phyloP scores from a whole-genome alignment of 2,797 vertebrate genomes.

The Cossypha caffra region DNA sequence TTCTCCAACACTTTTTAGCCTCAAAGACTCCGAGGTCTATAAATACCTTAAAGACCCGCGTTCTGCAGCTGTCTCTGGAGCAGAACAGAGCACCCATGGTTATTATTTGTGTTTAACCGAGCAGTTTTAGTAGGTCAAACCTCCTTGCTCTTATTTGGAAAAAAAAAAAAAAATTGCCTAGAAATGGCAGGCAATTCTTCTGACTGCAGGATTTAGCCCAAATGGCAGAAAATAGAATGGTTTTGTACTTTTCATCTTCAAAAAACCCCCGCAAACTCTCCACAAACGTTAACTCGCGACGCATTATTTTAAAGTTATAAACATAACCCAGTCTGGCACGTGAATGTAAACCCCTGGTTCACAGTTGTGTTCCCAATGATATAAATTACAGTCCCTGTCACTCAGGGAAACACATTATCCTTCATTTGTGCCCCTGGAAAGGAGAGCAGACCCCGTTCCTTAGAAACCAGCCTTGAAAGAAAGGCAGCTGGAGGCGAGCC shows the following conservation, averaged over 20 bases:
- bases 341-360: slow-evolving; percentile 20
- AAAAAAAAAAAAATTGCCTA: neutral
- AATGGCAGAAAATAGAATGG: neutral
- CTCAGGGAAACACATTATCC: slow-evolving; percentile 17
- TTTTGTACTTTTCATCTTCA: neutral
- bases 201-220: neutral
- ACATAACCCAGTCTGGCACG: slow-evolving; percentile 31
- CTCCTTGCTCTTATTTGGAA: slow-evolving; percentile 17
- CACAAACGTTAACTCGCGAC: neutral
- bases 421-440: neutral
- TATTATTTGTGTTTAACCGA: slow-evolving; percentile 57
- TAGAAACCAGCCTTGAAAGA: neutral
- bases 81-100: slow-evolving; percentile 29
- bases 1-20: slow-evolving; percentile 52
- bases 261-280: neutral
- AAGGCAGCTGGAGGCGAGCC: neutral
- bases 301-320: neutral
- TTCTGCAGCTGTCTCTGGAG: slow-evolving; percentile 4
- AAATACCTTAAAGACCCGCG: slow-evolving; percentile 18
- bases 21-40: slow-evolving; percentile 47
- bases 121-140: slow-evolving; percentile 58
- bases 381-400: slow-evolving; percentile 21
- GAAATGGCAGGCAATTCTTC: neutral
- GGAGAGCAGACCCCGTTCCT: slow-evolving; percentile 16
- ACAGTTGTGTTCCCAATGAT: neutral